These are phyloP conservation scores for Caenorhabditis parvicauda DNA, from an alignment of 2,888 invertebrate genomes.

Conservation along the genomic window DNA sequence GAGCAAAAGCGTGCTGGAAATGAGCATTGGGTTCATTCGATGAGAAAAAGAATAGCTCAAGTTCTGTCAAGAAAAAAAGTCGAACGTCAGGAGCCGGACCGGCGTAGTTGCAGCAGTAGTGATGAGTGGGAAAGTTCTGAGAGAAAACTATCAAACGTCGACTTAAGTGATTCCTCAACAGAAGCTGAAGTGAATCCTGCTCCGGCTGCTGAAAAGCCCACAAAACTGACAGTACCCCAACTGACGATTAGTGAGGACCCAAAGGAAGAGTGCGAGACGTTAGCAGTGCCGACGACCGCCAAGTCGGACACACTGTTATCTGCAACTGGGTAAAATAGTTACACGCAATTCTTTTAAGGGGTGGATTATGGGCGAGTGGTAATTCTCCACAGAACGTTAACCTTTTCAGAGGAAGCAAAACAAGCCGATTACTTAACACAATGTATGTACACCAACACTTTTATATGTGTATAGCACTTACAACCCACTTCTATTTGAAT, in stretches of 20 bases:
- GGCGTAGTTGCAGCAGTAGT: conserved; percentile 27
- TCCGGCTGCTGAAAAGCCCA: conserved; percentile 12
- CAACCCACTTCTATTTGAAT: no score
- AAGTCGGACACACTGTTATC: conserved; percentile 32
- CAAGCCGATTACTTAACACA: no score
- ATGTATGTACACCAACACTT: no score
- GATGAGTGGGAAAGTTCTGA: conserved; percentile 14
- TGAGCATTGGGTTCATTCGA: conserved; percentile 38
- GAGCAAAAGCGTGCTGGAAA: no score
- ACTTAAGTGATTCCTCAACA: conserved; percentile 36
- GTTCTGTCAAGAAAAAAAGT: conserved; percentile 17
- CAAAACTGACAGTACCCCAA: conserved; percentile 21
- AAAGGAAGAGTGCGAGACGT: conserved; percentile 9
- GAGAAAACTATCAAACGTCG: not conserved
- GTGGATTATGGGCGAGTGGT: no score
- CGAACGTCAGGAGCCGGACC: conserved; percentile 11
- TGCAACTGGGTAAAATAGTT: conserved; percentile 21
- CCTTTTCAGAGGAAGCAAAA: no score
- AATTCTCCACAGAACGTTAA: no score
- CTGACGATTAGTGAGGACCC: conserved; percentile 8
- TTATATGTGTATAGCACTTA: no score
- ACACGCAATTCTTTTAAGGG: no score
- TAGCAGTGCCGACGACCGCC: conserved; percentile 15
- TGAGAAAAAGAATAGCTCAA: conserved; percentile 36
- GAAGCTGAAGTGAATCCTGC: conserved; percentile 23